A percentile compares a stretch with the other conserved stretches of the same genome.
These are phyloP conservation scores for Lineus longissimus DNA, from an alignment of 1,140 invertebrate species.

Conservation along the genomic window DNA sequence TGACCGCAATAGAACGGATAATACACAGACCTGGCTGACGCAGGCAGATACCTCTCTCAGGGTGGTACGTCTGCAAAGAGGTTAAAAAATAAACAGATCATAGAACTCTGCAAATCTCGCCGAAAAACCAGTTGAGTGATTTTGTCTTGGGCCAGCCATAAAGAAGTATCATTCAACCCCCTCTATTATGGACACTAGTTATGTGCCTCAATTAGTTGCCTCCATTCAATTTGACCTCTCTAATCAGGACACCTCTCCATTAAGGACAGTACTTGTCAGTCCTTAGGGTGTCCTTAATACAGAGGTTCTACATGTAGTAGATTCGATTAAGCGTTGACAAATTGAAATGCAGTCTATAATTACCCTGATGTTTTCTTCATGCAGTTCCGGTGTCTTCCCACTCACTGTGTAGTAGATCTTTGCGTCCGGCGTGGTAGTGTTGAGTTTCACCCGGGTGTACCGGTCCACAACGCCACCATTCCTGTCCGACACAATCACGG, in stretches of 20 bases:
- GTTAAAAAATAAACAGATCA: too few relatives aligned
- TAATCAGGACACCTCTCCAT: too few relatives aligned
- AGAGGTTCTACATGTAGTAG: too few relatives aligned
- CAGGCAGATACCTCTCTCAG: constrained; percentile 41
- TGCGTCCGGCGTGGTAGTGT: constrained; percentile 33
- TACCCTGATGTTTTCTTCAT: constrained; percentile 35
- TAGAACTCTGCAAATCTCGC: too few relatives aligned
- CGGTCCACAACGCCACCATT: constrained; percentile 35
- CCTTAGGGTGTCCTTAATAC: too few relatives aligned
- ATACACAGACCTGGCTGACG: constrained; percentile 42
- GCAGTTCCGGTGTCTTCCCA: constrained; percentile 40
- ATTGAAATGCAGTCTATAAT: too few relatives aligned
- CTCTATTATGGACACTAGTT: too few relatives aligned
- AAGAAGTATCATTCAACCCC: constrained; percentile 11
- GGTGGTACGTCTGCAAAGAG: constrained; percentile 41
- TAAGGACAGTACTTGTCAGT: too few relatives aligned
- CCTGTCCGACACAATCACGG: constrained; percentile 26
- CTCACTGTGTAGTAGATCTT: constrained; percentile 51
- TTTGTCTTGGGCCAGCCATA: not conserved
- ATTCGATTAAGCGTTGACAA: too few relatives aligned
- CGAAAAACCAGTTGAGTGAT: too few relatives aligned
- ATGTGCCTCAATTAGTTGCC: too few relatives aligned
- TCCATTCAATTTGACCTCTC: too few relatives aligned
- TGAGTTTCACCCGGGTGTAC: constrained; percentile 28
- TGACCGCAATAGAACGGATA: constrained; percentile 46